These are phyloP conservation scores for Pardalotus punctatus DNA, from an alignment of 2,113 vertebrate species.

Conservation along the genomic window DNA sequence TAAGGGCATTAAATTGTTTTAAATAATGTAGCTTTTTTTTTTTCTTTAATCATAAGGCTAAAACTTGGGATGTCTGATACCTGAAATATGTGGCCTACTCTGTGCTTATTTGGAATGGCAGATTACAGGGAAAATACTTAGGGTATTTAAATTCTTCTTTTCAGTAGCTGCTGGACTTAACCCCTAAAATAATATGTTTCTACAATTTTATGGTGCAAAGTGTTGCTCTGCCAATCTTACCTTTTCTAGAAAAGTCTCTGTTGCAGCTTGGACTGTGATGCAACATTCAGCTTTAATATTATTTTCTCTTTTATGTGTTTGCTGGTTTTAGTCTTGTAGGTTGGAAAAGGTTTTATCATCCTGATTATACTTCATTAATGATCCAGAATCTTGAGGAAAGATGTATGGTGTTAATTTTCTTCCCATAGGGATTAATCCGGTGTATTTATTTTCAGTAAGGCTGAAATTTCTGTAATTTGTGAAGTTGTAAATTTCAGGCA, in stretches of 20 bases:
- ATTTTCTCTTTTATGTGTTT: background rate
- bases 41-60: background rate
- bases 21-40: background rate
- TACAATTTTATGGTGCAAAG: background rate
- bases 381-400: background rate
- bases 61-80: background rate
- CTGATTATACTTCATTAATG: background rate
- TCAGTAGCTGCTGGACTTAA: background rate
- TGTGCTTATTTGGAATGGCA: background rate
- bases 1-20: background rate
- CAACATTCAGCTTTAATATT: background rate
- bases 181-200: background rate
- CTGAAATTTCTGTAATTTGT: background rate
- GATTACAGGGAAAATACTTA: background rate
- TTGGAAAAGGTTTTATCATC: background rate
- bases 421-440: background rate
- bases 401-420: background rate
- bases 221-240: background rate
- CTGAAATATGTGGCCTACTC: background rate
- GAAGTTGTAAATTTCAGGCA: background rate
- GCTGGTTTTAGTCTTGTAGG: background rate
- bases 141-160: background rate
- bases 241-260: background rate
- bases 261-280: background rate
- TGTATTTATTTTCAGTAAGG: background rate